Conservation (phyloP, 2,113 vertebrate genomes). For the Meles meles region DNA sequence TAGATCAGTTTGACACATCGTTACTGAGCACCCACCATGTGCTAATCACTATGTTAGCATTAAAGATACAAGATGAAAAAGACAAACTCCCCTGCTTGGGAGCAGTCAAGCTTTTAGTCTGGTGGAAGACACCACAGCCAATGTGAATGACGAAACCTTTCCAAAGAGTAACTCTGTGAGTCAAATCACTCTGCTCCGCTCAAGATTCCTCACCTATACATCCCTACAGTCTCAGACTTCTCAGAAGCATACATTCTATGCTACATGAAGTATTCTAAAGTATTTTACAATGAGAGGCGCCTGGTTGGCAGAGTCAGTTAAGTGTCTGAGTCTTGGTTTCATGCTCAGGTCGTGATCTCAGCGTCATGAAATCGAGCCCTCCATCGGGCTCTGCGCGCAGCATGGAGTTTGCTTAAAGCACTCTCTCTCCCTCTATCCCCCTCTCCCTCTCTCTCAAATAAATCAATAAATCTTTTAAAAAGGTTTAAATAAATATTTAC, state of each 20-base stretch:
- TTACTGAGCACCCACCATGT: rapidly evolving
- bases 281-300: not conserved
- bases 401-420: not conserved
- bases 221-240: not conserved
- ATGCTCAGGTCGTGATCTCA: not conserved
- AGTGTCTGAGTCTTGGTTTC: not conserved
- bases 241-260: not conserved
- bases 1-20: not conserved
- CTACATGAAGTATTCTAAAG: not conserved
- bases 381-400: not conserved
- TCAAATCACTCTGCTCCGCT: not conserved
- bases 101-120: not conserved
- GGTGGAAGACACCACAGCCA: not conserved
- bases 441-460: not conserved
- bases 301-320: not conserved
- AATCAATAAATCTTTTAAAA: not conserved
- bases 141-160: not conserved
- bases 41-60: not conserved
- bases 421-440: not conserved
- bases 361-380: not conserved
- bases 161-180: not conserved
- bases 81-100: not conserved
- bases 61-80: not conserved
- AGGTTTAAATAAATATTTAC: not conserved
- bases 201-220: not conserved